phyloP scores from a whole-genome alignment of 1,140 invertebrate species.

The Vanessa tameamea region DNA sequence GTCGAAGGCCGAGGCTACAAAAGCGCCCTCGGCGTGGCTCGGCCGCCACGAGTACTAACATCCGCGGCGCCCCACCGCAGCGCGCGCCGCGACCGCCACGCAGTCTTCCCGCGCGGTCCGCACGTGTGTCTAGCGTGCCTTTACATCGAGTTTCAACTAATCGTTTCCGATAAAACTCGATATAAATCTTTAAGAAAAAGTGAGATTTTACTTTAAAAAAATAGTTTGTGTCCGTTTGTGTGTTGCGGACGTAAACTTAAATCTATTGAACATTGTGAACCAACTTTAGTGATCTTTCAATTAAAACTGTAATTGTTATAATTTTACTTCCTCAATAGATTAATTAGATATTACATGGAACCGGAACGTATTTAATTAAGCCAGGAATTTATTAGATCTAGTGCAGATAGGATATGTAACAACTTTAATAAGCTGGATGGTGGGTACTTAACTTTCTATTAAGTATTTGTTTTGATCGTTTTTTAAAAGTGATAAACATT shows the following conservation, averaged over 20 bases:
- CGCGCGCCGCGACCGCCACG: slow-evolving; percentile 71
- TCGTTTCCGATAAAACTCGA: slow-evolving; percentile 47
- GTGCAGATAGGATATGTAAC: slow-evolving; percentile 54
- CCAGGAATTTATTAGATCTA: slow-evolving; percentile 59
- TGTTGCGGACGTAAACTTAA: slow-evolving; percentile 37
- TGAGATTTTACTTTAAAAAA: slow-evolving; percentile 44
- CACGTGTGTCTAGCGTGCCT: slow-evolving; percentile 74
- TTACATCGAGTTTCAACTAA: slow-evolving; percentile 52
- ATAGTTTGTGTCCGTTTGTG: slow-evolving; percentile 55
- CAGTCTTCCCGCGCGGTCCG: slow-evolving; percentile 78
- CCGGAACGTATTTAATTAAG: slow-evolving; percentile 68
- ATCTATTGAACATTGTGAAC: slow-evolving; percentile 49
- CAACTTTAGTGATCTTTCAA: slow-evolving; percentile 60
- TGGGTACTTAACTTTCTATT: slow-evolving; percentile 56
- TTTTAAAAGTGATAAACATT: not conserved
- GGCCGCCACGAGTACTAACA: slow-evolving; percentile 49
- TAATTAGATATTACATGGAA: slow-evolving; percentile 75
- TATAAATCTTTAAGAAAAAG: slow-evolving; percentile 45
- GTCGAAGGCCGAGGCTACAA: slow-evolving; percentile 33
- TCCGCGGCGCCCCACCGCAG: slow-evolving; percentile 58
- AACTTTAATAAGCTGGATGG: slow-evolving; percentile 64
- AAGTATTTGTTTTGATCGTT: slow-evolving; percentile 33
- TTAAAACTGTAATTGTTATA: slow-evolving; percentile 71
- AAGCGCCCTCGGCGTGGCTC: slow-evolving; percentile 59
- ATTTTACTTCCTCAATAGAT: slow-evolving; percentile 68